Percentiles rank a stretch among this genome's conserved stretches.
Conservation (phyloP, 2,113 vertebrate genomes). For the Aptenodytes patagonicus region DNA sequence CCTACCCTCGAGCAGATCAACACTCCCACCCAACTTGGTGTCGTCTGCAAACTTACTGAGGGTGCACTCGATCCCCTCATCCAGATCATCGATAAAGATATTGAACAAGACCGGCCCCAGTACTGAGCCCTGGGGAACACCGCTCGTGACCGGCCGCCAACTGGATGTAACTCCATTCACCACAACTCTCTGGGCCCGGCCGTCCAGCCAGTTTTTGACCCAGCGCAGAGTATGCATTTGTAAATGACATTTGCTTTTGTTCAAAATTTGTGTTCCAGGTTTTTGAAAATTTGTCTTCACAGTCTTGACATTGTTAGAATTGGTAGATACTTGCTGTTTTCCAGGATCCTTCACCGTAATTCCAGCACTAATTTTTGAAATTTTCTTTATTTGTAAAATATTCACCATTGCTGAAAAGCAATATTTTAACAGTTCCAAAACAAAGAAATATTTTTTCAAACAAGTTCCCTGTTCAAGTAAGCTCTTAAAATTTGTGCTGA, state of each 20-base stretch:
- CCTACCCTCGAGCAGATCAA: too few relatives aligned
- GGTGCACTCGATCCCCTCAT: too few relatives aligned
- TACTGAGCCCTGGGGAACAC: too few relatives aligned
- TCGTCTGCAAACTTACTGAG: too few relatives aligned
- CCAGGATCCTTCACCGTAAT: not conserved
- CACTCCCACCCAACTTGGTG: too few relatives aligned
- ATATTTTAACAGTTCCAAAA: not conserved
- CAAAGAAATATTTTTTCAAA: not conserved
- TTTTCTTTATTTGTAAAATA: not conserved
- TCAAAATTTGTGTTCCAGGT: not conserved
- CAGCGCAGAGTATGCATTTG: not conserved
- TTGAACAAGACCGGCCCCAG: too few relatives aligned
- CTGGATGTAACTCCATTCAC: too few relatives aligned
- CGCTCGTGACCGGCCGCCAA: too few relatives aligned
- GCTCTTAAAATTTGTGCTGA: not conserved
- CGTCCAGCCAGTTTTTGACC: too few relatives aligned
- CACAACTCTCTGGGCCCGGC: too few relatives aligned
- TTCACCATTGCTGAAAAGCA: not conserved
- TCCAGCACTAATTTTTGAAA: not conserved
- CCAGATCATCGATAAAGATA: too few relatives aligned
- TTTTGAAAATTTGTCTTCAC: not conserved
- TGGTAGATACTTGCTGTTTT: not conserved
- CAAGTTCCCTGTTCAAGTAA: not conserved
- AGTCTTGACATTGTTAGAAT: not conserved
- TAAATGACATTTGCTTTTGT: not conserved